Evolutionary conservation across 2,888 invertebrate genomes (phyloP).

Genomic region (Pollenia labialis): DNA sequence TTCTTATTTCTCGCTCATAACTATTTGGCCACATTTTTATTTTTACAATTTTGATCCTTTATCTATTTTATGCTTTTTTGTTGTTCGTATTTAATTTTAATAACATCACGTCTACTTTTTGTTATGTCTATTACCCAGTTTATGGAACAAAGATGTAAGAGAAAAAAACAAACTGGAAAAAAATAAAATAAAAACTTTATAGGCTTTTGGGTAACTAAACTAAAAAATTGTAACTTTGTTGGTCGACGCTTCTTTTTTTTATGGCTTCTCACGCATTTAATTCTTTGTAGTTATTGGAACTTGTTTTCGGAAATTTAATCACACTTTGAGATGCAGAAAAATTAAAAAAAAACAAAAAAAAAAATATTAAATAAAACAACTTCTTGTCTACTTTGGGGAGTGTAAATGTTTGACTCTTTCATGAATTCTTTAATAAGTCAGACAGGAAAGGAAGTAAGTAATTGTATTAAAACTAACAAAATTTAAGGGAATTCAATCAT

Average conservation of each 20-base stretch:
- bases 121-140: conserved; percentile 59
- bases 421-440: conserved; percentile 7
- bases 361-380: conserved; percentile 4
- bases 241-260: conserved; percentile 32
- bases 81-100: conserved; percentile 44
- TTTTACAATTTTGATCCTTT: conserved; percentile 53
- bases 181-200: conserved; percentile 52
- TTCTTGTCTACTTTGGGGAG: background rate
- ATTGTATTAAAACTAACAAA: background rate
- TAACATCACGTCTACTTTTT: conserved; percentile 62
- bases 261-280: conserved; percentile 56
- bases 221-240: conserved; percentile 56
- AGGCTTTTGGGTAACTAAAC: conserved; percentile 73
- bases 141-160: background rate
- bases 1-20: background rate
- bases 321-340: conserved; percentile 9
- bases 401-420: background rate
- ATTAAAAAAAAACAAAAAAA: background rate
- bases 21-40: conserved; percentile 18
- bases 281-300: conserved; percentile 39
- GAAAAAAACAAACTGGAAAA: conserved; percentile 1
- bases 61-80: conserved; percentile 25
- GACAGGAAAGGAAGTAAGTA: background rate
- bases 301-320: conserved; percentile 51
- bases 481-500: background rate